Evolutionary conservation across 64 coral and sea anemone genomes (phyloP).

Genomic region (Dendrophyllia cribrosa): DNA sequence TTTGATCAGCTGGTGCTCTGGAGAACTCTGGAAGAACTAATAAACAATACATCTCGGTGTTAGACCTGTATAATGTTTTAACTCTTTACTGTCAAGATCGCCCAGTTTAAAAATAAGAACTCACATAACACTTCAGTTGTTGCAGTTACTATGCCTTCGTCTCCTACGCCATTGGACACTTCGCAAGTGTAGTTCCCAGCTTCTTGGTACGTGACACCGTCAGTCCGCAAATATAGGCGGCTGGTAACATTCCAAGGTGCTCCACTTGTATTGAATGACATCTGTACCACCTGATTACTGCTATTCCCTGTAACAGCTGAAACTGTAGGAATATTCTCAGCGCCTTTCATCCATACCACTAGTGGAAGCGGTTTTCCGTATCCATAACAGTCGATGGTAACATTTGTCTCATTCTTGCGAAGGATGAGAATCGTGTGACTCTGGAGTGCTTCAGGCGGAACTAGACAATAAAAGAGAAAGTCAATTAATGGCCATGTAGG

Average conservation of each 20-base stretch:
- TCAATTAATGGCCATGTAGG: neutral
- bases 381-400: conserved; percentile 39
- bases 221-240: neutral
- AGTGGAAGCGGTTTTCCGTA: conserved; percentile 19
- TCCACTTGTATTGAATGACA: neutral
- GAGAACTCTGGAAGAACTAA: conserved; percentile 36
- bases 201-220: conserved; percentile 17
- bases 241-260: conserved; percentile 18
- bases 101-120: neutral
- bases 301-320: neutral
- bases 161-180: neutral
- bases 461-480: neutral
- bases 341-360: neutral
- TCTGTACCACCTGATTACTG: neutral
- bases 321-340: neutral
- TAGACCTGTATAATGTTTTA: too few relatives aligned
- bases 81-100: too few relatives aligned
- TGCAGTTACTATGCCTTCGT: neutral
- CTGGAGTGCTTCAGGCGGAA: neutral
- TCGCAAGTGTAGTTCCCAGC: conserved; percentile 50
- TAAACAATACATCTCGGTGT: neutral
- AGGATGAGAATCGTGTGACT: neutral
- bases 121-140: conserved; percentile 43
- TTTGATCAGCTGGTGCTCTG: neutral
- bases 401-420: conserved; percentile 14